Conservation (phyloP, 2,888 invertebrate genomes). For the Cryptocephalus moraei region DNA sequence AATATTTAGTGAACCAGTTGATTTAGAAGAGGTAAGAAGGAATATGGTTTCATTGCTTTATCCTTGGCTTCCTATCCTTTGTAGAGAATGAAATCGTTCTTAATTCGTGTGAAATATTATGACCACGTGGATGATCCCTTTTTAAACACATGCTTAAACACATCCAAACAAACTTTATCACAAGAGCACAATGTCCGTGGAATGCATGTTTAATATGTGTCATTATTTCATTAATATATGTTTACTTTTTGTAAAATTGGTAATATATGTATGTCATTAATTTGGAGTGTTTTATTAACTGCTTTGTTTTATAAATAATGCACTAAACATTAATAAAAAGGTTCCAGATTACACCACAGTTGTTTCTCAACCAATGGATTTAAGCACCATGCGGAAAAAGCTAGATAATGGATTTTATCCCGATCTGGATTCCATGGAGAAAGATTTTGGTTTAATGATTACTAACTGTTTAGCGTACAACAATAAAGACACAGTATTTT, state of each 20-base stretch:
- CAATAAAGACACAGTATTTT: conserved; percentile 89
- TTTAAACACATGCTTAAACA: too few relatives aligned
- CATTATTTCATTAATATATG: not conserved
- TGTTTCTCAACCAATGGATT: conserved; percentile 79
- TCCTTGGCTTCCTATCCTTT: too few relatives aligned
- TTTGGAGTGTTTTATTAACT: too few relatives aligned
- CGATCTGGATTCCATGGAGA: conserved; percentile 68
- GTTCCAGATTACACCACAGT: conserved; percentile 86
- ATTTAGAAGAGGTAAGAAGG: conserved; percentile 56
- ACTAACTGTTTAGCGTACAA: conserved; percentile 93
- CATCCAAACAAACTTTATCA: too few relatives aligned
- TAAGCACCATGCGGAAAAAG: conserved; percentile 77
- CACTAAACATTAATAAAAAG: conserved; percentile 24
- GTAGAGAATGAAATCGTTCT: too few relatives aligned
- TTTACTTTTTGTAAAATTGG: not conserved
- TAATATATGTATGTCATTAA: too few relatives aligned
- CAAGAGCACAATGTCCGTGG: too few relatives aligned
- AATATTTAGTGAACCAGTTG: conserved; percentile 90
- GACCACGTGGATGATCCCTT: too few relatives aligned
- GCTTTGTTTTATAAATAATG: too few relatives aligned
- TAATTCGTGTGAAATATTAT: too few relatives aligned
- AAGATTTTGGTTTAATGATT: conserved; percentile 93
- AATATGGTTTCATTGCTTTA: too few relatives aligned
- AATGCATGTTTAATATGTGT: too few relatives aligned
- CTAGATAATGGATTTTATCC: conserved; percentile 58